Base-by-base conservation (phyloP, 2,888 invertebrate species). In the Trichacis sp. region DNA sequence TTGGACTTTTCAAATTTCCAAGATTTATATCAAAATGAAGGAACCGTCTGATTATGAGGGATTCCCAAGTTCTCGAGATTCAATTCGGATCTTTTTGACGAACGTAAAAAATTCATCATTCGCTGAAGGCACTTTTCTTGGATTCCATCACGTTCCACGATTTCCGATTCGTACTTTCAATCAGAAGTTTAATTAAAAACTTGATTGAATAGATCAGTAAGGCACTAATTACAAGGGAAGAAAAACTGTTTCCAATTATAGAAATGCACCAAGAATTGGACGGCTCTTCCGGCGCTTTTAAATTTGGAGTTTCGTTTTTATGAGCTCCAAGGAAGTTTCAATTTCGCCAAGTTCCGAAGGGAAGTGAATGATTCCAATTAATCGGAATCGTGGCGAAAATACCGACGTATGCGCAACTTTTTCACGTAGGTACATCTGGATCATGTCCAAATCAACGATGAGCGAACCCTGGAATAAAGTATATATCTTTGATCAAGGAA, bases 401-500 rank as follows among this genome's bases (percentile, higher is more conserved):
- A 11, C 15, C 8, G n/a, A 43, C 18, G 24, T 24, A 24, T n/a
- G 8, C 14, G 46, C 11, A 43, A 17, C 2, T 19, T 43, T 18
- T 43, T 43, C n/a, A 43, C 19, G 18, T 43, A 3, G 43, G 14
- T 8, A n/a, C 20, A 46, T 46, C 24, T 46, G 46, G 46, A 46
- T 46, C 14, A 46, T 24, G 24, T 46, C 46, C 24, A 46, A 20
- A 46, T 46, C 14, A 46, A 12, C 24, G 46, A 46, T 29, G 14
- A 46, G 24, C 8, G 9, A 29, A 24, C 24, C 6, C 19, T 11
- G 9, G 11, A 43, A 43, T 19, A 18, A 43, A 2, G 15, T 19
- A 15, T n/a, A 33, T 20, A 33, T 46, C 30, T 45, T 53, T 18
- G 45, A 53, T 45, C 53, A 33, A 53, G 36, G 18, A 53, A 53